These are phyloP conservation scores for Thereva unica DNA, from an alignment of 2,888 invertebrate genomes.

Conservation along the genomic window DNA sequence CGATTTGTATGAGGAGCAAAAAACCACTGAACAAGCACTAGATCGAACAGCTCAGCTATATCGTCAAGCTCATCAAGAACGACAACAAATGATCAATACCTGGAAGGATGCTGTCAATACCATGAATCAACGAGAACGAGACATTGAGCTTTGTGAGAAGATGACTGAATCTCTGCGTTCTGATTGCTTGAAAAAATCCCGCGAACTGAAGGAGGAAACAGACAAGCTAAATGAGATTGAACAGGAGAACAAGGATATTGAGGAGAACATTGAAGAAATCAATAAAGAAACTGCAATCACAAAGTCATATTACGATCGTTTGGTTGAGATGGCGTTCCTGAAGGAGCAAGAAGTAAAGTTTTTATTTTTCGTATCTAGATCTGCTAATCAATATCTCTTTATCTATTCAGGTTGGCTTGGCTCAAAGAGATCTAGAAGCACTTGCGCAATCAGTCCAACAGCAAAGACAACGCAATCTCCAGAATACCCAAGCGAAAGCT, in stretches of 20 bases:
- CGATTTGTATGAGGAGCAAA: constrained; percentile 60
- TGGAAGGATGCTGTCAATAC: constrained; percentile 75
- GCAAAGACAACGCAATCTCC: constrained; percentile 53
- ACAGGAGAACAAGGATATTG: constrained; percentile 61
- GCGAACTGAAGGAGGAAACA: constrained; percentile 58
- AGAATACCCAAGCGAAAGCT: constrained; percentile 45
- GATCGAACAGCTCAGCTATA: constrained; percentile 61
- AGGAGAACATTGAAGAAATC: constrained; percentile 55
- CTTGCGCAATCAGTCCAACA: constrained; percentile 50
- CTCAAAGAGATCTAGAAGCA: constrained; percentile 54
- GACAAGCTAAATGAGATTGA: constrained; percentile 61
- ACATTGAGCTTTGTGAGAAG: constrained; percentile 64
- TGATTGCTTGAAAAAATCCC: constrained; percentile 52
- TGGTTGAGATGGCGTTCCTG: constrained; percentile 51
- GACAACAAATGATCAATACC: constrained; percentile 69
- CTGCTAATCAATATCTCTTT: not conserved
- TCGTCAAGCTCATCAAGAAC: constrained; percentile 66
- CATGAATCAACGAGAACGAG: constrained; percentile 69
- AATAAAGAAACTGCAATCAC: constrained; percentile 57
- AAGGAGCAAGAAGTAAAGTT: constrained; percentile 57
- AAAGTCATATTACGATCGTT: constrained; percentile 51
- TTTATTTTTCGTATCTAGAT: not conserved
- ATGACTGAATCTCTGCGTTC: constrained; percentile 48
- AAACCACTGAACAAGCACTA: constrained; percentile 62
- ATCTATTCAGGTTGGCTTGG: constrained; percentile 46